Evolutionary conservation across 2,797 vertebrate species (phyloP), one percentile per base, ranked within the genome.

Genomic region (Trematomus bernacchii): DNA sequence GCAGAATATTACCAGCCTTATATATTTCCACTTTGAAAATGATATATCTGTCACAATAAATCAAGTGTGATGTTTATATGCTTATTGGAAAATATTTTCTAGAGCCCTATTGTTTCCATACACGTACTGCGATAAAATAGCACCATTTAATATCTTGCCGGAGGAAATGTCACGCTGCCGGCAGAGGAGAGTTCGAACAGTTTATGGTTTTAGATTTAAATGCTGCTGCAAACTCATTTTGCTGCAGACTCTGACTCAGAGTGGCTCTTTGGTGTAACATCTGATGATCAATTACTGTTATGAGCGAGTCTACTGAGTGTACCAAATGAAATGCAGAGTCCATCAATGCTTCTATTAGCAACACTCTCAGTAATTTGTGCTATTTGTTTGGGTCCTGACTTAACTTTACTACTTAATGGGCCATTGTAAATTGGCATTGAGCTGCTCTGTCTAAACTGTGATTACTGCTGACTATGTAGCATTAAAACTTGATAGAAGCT

Each of bases 311-410:
- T 10, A 12, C 18, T 80, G 54, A 84, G 64, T 66, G 54, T 47
- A 59, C 53, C 27, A 72, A 82, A 64, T 71, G n/a, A 76, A 88
- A 82, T 52, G 53, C 73, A 77, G 68, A 67, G 61, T 57, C 67
- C 48, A 70, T 86, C 76, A 68, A 83, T 82, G 76, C 65, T 37
- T 73, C 74, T 73, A 60, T 81, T 70, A 67, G 64, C 51, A 48
- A 51, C 40, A 15, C 15, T 27, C 40, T 18, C 47, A 44, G 58
- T 79, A 33, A 83, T 79, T 33, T 76, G 44, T 58, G 55, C 3
- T 47, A 54, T 85, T 90, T 83, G 79, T 84, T 88, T 65, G 62
- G 70, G 46, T 54, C 52, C 44, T 2, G 23, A 47, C 46, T 80
- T 77, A 59, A 76, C 46, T 1, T 33, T 40, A 33, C 21, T 14